Base-by-base conservation (phyloP, 2,113 vertebrate genomes). In the Ictalurus furcatus region DNA sequence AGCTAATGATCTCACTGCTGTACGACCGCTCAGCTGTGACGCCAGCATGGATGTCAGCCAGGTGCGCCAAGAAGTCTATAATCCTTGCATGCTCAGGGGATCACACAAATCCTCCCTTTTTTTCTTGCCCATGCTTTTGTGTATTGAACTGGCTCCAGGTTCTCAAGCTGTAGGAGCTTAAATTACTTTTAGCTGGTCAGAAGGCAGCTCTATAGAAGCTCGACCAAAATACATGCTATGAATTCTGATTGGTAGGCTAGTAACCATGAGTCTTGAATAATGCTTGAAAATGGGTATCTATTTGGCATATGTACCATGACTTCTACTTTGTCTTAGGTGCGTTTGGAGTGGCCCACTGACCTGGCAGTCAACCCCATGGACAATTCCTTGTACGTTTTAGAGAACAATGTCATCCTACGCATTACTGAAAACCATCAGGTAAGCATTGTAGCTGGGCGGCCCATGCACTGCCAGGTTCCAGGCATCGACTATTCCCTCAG, bases 401-500 rank as follows among this genome's bases (percentile, higher is more conserved):
- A 99, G 93, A 99, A 99, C 95, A 99, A 99, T 85, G 97, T 99
- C 93, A 97, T 99, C 95, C 96, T 99, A 8, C 97, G 98, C 92
- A 99, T 99, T 95, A 99, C 98, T 2, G 98, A 99, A 95, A 99
- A 99, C 92, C 98, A 99, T 94, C 98, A 99, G 95, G 98, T 99
- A 92, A 99, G 98, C 97, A 98, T 99, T 94, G 98, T 99, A 79
- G 99, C 98, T 1, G 99, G 99, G 21, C 96, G 99, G 78, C 98
- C 98, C 85, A 99, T 99, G 98, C 99, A 99, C 93, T 99, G 99
- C 93, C 98, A 99, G 93, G 98, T 99, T 79, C 98, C 98, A 0
- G 98, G 98, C 88, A 99, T 99, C 40, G 98, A 99, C 97, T 99
- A 99, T 94, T 99, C 98, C n/a, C 97, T 99, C 92, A 99, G 98